phyloP scores from a whole-genome alignment of 2,797 vertebrate genomes.

The Lepus oiostolus region DNA sequence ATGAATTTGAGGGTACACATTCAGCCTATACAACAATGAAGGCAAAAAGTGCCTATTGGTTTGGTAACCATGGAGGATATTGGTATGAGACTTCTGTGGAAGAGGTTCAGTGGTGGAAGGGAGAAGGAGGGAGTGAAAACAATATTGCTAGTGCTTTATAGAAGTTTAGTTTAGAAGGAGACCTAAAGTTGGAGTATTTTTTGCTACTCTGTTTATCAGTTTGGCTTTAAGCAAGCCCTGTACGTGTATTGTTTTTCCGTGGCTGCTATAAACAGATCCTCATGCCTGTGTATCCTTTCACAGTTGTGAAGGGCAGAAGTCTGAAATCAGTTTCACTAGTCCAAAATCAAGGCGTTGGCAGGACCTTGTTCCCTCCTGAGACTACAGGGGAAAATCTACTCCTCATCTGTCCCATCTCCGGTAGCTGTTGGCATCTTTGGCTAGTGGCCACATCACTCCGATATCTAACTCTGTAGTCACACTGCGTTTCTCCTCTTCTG shows the following conservation, averaged over 20 bases:
- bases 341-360: neutral
- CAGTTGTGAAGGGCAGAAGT: neutral
- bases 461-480: neutral
- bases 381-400: neutral
- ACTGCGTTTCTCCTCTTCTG: neutral
- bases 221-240: neutral
- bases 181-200: neutral
- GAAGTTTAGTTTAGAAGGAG: neutral
- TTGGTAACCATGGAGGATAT: neutral
- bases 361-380: fast-evolving
- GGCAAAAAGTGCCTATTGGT: neutral
- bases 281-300: neutral
- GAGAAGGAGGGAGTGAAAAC: neutral
- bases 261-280: neutral
- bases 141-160: neutral
- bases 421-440: neutral
- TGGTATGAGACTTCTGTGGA: neutral
- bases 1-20: neutral
- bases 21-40: neutral
- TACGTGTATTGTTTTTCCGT: neutral
- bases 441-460: neutral
- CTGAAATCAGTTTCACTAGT: neutral
- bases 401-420: neutral
- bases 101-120: neutral
- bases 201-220: neutral